A percentile compares a stretch with the other conserved stretches of the same genome.
phyloP scores from a whole-genome alignment of 2,888 invertebrate genomes.

The Drosophila pseudotakahashii region DNA sequence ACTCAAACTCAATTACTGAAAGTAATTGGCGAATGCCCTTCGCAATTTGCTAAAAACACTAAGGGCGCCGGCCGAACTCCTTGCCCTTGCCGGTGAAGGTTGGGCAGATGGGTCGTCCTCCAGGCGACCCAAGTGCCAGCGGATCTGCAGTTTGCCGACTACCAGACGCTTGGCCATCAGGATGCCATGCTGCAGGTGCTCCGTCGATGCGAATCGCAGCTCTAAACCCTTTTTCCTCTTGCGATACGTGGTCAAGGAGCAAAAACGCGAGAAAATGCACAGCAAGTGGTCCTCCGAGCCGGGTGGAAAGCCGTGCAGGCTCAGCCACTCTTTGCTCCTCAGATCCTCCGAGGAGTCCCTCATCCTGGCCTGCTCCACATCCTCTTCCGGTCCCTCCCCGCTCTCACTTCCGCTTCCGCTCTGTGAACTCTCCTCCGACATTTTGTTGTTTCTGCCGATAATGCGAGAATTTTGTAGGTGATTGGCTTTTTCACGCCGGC shows the following conservation, averaged over 20 bases:
- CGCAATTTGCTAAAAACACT: conserved; percentile 21
- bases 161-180: conserved; percentile 44
- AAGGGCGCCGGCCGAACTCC: neutral
- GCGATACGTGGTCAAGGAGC: conserved; percentile 6
- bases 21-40: conserved; percentile 29
- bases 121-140: conserved; percentile 34
- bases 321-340: conserved; percentile 16
- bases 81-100: neutral
- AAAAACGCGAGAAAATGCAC: conserved; percentile 14
- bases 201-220: conserved; percentile 21
- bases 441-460: neutral
- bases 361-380: conserved; percentile 15
- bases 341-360: neutral
- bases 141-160: conserved; percentile 27
- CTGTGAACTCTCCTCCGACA: neutral
- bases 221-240: conserved; percentile 24
- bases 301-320: conserved; percentile 19
- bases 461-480: neutral
- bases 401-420: conserved; percentile 8
- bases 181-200: conserved; percentile 17
- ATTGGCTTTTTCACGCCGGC: neutral
- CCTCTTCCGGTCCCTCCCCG: neutral
- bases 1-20: neutral
- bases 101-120: neutral
- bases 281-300: conserved; percentile 17